phyloP scores from a whole-genome alignment of 2,797 vertebrate genomes.

The Pseudomugil tenellus region DNA sequence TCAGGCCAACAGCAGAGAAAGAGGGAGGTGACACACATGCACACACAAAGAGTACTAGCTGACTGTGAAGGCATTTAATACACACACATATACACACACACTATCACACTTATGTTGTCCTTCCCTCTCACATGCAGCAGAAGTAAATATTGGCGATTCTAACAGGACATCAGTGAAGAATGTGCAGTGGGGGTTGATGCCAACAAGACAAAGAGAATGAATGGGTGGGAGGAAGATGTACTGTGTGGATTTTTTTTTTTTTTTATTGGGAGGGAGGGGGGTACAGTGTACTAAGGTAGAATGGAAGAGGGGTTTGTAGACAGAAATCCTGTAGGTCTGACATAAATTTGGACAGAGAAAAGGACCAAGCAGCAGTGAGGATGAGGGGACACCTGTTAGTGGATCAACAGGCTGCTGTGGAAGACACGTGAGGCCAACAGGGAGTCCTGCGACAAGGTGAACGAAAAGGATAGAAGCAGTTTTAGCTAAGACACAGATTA shows the following conservation, averaged over 20 bases:
- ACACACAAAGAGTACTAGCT: neutral
- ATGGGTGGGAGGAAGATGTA: slow-evolving; percentile 11
- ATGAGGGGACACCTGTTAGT: slow-evolving; percentile 11
- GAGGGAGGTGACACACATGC: slow-evolving; percentile 17
- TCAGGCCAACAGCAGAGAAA: slow-evolving; percentile 36
- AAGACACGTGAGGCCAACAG: slow-evolving; percentile 3
- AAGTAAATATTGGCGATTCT: slow-evolving; percentile 72
- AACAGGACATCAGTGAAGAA: slow-evolving; percentile 45
- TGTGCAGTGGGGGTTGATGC: slow-evolving; percentile 41
- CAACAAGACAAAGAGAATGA: slow-evolving; percentile 50
- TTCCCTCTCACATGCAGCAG: slow-evolving; percentile 39
- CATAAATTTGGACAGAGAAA: neutral
- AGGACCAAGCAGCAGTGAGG: neutral
- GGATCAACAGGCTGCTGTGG: slow-evolving; percentile 17
- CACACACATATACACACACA: slow-evolving; percentile 16
- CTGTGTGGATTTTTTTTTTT: no score
- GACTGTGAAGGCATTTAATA: slow-evolving; percentile 44
- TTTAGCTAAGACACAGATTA: no score
- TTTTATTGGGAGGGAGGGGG: neutral
- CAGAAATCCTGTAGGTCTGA: neutral
- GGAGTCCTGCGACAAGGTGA: slow-evolving; percentile 11
- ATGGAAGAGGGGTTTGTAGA: no score
- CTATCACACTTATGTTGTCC: no score
- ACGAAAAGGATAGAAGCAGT: no score
- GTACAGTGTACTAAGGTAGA: no score